Conservation (phyloP, 2,113 vertebrate species). For the Solenodon paradoxus region DNA sequence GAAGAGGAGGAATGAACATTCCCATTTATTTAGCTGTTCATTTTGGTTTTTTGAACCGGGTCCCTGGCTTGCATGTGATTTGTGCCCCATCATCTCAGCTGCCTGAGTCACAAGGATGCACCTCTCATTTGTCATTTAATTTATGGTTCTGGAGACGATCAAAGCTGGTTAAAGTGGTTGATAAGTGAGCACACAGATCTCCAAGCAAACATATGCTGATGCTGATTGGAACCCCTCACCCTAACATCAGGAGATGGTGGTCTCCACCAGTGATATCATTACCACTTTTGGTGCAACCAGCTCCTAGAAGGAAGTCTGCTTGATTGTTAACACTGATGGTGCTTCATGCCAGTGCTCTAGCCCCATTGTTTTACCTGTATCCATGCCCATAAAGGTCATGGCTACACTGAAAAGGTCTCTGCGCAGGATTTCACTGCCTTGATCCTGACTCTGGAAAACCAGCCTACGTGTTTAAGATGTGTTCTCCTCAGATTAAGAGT, state of each 20-base stretch:
- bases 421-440: not conserved
- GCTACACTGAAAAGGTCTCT: no score
- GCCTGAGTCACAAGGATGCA: no score
- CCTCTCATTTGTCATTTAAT: conserved; percentile 72
- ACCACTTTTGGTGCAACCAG: not conserved
- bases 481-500: not conserved
- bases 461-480: not conserved
- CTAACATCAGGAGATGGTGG: accelerated
- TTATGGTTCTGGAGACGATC: conserved; percentile 69
- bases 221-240: not conserved
- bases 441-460: not conserved
- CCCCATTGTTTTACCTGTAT: not conserved
- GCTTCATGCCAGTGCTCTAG: not conserved
- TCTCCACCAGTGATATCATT: not conserved
- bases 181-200: conserved; percentile 30
- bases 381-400: no score
- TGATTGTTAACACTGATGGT: not conserved
- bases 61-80: no score
- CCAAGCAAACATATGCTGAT: not conserved
- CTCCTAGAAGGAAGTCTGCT: not conserved
- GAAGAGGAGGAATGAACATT: no score
- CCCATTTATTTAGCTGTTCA: no score
- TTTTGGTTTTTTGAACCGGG: no score
- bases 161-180: conserved; percentile 20
- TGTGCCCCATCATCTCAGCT: no score